Evolutionary conservation across 2,888 invertebrate genomes (phyloP).

Genomic region (Drosophila ezoana): DNA sequence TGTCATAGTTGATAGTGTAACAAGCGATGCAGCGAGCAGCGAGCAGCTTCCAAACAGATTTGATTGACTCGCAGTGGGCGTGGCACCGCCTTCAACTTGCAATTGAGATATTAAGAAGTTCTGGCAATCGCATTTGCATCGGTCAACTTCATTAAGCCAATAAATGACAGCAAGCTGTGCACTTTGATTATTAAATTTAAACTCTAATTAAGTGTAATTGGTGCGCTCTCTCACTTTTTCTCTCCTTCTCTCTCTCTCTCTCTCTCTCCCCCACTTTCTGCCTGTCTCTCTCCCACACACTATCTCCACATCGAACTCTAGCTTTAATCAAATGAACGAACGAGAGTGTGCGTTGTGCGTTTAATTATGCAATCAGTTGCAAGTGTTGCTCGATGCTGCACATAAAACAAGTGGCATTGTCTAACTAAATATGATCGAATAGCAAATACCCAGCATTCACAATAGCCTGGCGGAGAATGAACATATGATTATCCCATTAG

Average conservation of each 20-base stretch:
- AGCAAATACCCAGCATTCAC: conserved; percentile 5
- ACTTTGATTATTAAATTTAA: conserved; percentile 64
- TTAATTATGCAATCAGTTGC: conserved; percentile 58
- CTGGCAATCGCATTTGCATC: conserved; percentile 34
- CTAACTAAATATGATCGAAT: neutral
- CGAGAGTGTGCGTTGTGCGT: conserved; percentile 24
- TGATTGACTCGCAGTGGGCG: conserved; percentile 20
- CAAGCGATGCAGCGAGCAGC: conserved; percentile 6
- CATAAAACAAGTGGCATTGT: conserved; percentile 12
- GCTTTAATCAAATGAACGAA: conserved; percentile 59
- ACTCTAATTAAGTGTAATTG: conserved; percentile 65
- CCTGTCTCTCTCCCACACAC: conserved; percentile 1
- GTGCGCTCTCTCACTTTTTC: neutral
- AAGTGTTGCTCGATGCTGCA: conserved; percentile 37
- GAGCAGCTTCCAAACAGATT: conserved; percentile 12
- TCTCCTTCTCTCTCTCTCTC: neutral
- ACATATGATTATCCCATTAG: neutral
- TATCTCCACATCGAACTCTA: neutral
- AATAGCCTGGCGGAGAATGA: neutral
- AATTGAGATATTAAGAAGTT: conserved; percentile 34
- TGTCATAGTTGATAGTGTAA: conserved; percentile 28
- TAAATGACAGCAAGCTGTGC: conserved; percentile 42
- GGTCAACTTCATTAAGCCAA: conserved; percentile 75
- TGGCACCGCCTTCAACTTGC: conserved; percentile 1
- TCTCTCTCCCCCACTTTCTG: neutral